Evolutionary conservation across 1,140 invertebrate genomes (phyloP), one percentile per base, ranked within the genome.

Genomic region (Drepana arcuata): DNA sequence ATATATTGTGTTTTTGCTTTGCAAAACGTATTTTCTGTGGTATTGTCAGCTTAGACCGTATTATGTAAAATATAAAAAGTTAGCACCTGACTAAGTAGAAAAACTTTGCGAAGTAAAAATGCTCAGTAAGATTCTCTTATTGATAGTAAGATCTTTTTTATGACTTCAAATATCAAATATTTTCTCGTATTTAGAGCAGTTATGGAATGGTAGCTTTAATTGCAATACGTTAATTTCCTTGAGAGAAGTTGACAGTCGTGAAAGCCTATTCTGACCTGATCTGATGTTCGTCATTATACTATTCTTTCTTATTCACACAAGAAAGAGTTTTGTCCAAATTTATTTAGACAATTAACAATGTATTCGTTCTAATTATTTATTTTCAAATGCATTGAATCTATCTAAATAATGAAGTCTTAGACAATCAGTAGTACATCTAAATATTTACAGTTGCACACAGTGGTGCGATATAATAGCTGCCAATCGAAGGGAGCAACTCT

Each of bases 381-480:
- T 18, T 27, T 11, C 13, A 11, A 11, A 36, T 18, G 16, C 12
- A 38, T 44, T 32, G 25, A 46, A 47, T 63, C 73, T 78, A 78
- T 78, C 70, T 73, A 57, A 52, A 47, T 31, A 45, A 48, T 40
- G 36, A 70, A 66, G 33, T 61, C 64, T 73, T 68, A 74, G 34
- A 65, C 47, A 55, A 67, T 65, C 52, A 66, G 64, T 45, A 59
- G 60, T 74, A 21, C n/a, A 73, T 47, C 50, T 72, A 72, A 34
- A 62, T 78, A 78, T 81, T 77, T 81, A 81, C 73, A 81, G 64
- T 48, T 59, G 67, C 73, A 74, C 73, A 57, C 25, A 13, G 34
- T 48, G 41, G 70, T 73, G 68, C 70, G 47, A 64, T 49, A 59
- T 50, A 57, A 28, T 64, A 80, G 73, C 71, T 80, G 75, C 67